Evolutionary conservation across 2,888 invertebrate species (phyloP), one percentile per base, ranked within the genome.

Genomic region (Caprella mutica): DNA sequence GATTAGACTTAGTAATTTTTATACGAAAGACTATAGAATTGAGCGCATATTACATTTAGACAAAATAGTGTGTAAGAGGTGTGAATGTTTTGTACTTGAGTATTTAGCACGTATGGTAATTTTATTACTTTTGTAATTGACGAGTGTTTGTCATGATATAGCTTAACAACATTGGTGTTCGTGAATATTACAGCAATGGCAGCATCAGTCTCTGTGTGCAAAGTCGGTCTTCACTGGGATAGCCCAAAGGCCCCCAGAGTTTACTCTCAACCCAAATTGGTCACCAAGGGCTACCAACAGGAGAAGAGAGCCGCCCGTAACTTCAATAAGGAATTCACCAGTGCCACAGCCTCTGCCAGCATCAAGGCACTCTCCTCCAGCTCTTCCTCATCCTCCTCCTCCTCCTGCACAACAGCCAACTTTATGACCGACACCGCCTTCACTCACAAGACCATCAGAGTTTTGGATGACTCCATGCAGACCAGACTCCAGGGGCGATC

Each of bases 161-260:
- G n/a, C n/a, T n/a, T n/a, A n/a, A n/a, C n/a, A n/a, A n/a, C n/a
- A n/a, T n/a, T n/a, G n/a, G n/a, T n/a, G n/a, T n/a, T n/a, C n/a
- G n/a, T n/a, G n/a, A n/a, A n/a, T n/a, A n/a, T n/a, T 30, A 33
- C 52, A 54, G 52, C 53, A 52, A 62, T 62, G 62, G 50, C 62
- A 38, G 48, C 48, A 21, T 55, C 58, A 39, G 39, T 29, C 48
- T 40, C 48, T 52, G 62, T 62, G 52, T 62, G 62, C 46, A 56
- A 56, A 35, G 62, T 62, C 33, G 54, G 58, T 40, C 58, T 62
- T 55, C 56, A 59, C 56, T 62, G 58, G 53, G 58, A 59, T 44
- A 58, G 58, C 50, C 62, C 62, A 33, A 52, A 55, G 12, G 58
- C 62, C 39, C 62, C 62, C 17, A 44, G 54, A 26, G 56, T 62